Base-by-base conservation (phyloP, 2,113 vertebrate species). In the Chloropsis cyanopogon region DNA sequence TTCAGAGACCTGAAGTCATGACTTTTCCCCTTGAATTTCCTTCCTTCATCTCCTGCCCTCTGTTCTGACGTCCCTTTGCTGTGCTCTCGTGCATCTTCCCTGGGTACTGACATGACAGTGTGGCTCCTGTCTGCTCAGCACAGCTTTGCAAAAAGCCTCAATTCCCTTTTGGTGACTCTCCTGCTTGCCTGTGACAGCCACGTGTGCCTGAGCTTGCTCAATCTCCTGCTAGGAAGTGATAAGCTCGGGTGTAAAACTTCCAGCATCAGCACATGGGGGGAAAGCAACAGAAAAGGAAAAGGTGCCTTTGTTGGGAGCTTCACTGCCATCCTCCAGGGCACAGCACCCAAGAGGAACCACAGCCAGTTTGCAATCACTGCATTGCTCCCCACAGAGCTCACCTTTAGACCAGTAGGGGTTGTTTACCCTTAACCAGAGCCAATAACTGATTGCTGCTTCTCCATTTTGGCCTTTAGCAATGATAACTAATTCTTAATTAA, bases 131-230 rank as follows among this genome's bases (percentile, higher is more conserved):
- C 68, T 54, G 39, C 71, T n/a, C 3, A 0, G 60, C 31, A 31
- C 22, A 14, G 64, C 63, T 44, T 50, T 70, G 73, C 47, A 54
- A 18, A 49, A 76, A 76, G 0, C 25, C 63, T 78, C 7, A 0
- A 37, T 47, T 94, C 80, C 52, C 35, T 41, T 57, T 70, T 0
- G 0, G 54, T 60, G 39, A 26, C 53, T 69, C 52, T 63, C 14
- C 70, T 73, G 28, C 85, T 68, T 56, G 23, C 60, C 72, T 68
- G 60, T 79, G 80, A 86, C 88, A 88, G 85, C 72, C 56, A 33
- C 13, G 1, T 5, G 3, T 31, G 47, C 54, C 69, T 41, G 41
- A 53, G 54, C 53, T 95, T 86, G 69, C 92, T 94, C 90, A 79
- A 6, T 77, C 39, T 91, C 35, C 57, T 80, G 44, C 57, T 49